Evolutionary conservation across 2,797 vertebrate species (phyloP).

Genomic region (Lepus oiostolus): DNA sequence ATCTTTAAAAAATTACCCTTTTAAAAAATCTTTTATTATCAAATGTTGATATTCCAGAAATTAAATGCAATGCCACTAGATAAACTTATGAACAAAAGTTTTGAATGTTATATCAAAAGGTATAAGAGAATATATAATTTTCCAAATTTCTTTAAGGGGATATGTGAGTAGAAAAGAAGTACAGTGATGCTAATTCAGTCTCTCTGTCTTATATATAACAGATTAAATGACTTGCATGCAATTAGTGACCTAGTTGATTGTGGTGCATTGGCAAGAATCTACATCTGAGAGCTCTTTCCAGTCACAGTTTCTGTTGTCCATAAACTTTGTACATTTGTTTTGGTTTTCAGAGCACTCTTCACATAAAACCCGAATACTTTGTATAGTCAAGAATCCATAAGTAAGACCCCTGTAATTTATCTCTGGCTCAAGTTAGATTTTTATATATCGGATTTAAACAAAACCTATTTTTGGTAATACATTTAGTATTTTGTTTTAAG

Average conservation of each 20-base stretch:
- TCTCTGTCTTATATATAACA: not conserved
- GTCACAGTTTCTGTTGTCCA: not conserved
- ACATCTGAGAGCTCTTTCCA: not conserved
- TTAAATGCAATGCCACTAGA: conserved; percentile 7
- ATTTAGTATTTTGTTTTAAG: conserved; percentile 18
- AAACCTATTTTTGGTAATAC: not conserved
- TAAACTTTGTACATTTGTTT: not conserved
- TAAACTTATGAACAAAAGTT: not conserved
- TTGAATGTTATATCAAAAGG: not conserved
- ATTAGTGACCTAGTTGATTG: not conserved
- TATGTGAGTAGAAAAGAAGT: not conserved
- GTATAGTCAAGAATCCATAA: not conserved
- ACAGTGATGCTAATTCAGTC: not conserved
- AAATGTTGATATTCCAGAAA: not conserved
- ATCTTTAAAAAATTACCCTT: too few relatives aligned
- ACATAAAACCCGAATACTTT: not conserved
- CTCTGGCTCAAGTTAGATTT: not conserved
- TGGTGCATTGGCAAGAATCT: not conserved
- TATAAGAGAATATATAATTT: not conserved
- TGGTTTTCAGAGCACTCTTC: not conserved
- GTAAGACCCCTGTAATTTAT: not conserved
- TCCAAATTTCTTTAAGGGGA: not conserved
- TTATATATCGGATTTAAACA: conserved; percentile 6
- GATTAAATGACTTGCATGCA: not conserved
- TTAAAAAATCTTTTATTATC: too few relatives aligned